These are phyloP conservation scores for Brassicogethes aeneus DNA, from an alignment of 2,888 invertebrate genomes.

Conservation along the genomic window DNA sequence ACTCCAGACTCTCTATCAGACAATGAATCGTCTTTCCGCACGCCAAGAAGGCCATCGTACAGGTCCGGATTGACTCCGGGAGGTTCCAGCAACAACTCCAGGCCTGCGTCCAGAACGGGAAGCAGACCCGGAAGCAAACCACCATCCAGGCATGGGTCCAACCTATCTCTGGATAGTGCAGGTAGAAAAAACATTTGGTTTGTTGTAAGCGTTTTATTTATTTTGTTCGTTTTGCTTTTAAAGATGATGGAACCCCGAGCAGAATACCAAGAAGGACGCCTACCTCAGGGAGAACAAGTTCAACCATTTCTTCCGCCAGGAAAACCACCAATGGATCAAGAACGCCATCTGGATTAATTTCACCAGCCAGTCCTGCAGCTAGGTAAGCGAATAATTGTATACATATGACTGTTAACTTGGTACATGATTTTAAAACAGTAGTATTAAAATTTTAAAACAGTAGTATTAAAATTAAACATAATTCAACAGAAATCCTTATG, in stretches of 20 bases:
- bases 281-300: conserved; percentile 45
- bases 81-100: conserved; percentile 61
- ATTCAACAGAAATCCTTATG: too few relatives aligned
- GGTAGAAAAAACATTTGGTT: too few relatives aligned
- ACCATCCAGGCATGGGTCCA: conserved; percentile 88
- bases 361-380: conserved; percentile 62
- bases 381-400: too few relatives aligned
- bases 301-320: conserved; percentile 45
- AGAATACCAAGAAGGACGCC: conserved; percentile 69
- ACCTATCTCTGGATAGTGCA: conserved; percentile 81
- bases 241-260: conserved; percentile 74
- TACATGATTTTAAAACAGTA: neutral
- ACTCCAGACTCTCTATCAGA: conserved; percentile 86
- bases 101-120: conserved; percentile 78
- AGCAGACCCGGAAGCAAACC: conserved; percentile 86
- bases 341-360: conserved; percentile 70
- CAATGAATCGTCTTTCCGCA: conserved; percentile 66
- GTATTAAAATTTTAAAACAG: too few relatives aligned
- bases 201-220: neutral
- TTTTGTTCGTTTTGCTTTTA: neutral
- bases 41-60: conserved; percentile 57
- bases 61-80: conserved; percentile 68
- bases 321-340: conserved; percentile 57
- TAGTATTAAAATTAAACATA: too few relatives aligned
- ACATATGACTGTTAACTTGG: too few relatives aligned